Base-by-base conservation (phyloP, 1,140 invertebrate species). In the Formica exsecta region DNA sequence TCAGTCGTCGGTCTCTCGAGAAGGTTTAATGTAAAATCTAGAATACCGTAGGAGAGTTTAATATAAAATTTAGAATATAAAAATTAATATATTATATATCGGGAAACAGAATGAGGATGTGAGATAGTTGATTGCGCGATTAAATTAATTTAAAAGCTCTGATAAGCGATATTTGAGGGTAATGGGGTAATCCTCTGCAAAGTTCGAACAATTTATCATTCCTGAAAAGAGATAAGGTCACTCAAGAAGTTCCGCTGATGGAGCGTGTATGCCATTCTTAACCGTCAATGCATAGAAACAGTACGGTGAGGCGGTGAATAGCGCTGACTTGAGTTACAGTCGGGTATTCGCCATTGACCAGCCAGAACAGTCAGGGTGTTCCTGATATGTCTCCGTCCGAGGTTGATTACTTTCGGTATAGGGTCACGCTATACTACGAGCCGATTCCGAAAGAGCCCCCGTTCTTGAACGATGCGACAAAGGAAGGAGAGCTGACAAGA, bases 401-500 rank as follows among this genome's bases (percentile, higher is more conserved):
- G 79, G 54, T 83, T 74, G 79, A 83, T 83, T 83, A 74, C 79
- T 74, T 81, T 81, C 51, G 66, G 66, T 81, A 74, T 83, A 83
- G 51, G 38, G 54, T 74, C 54, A 48, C 68, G 79, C 79, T 41
- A 44, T 62, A 61, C 54, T 16, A 73, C 25, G 68, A 36, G 57
- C 38, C 32, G 79, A 74, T 83, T 83, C 25, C 79, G 68, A 74
- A 83, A 62, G 79, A 83, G 68, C 54, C 32, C 36, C 36, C 19
- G 65, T 61, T 81, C 79, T 61, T 81, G 38, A 70, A n/a, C 38
- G 76, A 57, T 54, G 51, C 79, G 79, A 83, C 54, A 83, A 83
- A 83, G 79, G 68, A 62, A 57, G 25, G 32, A 59, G 41, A 83
- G n/a, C 68, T 61, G 79, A 74, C 68, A 74, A 73, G 79, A 83